These are phyloP conservation scores for Grallaria varia DNA, from an alignment of 2,113 vertebrate genomes.

Conservation along the genomic window DNA sequence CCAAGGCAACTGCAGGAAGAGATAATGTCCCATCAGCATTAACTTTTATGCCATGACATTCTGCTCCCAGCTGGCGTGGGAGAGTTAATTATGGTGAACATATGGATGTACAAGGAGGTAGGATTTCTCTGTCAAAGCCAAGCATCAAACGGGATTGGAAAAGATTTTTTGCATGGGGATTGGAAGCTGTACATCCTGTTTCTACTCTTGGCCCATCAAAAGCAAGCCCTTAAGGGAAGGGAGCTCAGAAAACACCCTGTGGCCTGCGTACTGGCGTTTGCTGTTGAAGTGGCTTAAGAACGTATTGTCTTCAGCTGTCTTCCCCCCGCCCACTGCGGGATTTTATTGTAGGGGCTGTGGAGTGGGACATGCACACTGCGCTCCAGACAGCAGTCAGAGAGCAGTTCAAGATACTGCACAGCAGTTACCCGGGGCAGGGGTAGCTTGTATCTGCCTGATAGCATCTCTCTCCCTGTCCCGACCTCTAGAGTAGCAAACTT, in stretches of 20 bases:
- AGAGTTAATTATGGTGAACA: neutral
- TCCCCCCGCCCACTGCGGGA: fast-evolving
- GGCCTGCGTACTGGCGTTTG: fast-evolving
- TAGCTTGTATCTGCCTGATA: neutral
- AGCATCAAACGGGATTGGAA: neutral
- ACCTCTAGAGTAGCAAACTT: fast-evolving
- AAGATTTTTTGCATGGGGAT: neutral
- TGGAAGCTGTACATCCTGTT: neutral
- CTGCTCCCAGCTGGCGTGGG: neutral
- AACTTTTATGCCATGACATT: neutral
- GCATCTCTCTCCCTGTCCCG: neutral
- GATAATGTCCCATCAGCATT: neutral
- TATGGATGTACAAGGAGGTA: neutral
- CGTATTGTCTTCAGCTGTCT: neutral
- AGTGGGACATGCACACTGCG: fast-evolving
- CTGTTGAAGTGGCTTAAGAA: neutral
- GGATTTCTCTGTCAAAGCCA: neutral
- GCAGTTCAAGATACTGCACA: neutral
- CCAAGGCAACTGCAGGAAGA: neutral
- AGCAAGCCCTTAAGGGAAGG: neutral
- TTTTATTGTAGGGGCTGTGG: neutral
- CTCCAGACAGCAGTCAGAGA: neutral
- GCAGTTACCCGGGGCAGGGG: fast-evolving
- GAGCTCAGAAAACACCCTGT: neutral
- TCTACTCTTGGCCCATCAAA: neutral